Evolutionary conservation across 2,113 vertebrate species (phyloP).

Genomic region (Varanus komodoensis): DNA sequence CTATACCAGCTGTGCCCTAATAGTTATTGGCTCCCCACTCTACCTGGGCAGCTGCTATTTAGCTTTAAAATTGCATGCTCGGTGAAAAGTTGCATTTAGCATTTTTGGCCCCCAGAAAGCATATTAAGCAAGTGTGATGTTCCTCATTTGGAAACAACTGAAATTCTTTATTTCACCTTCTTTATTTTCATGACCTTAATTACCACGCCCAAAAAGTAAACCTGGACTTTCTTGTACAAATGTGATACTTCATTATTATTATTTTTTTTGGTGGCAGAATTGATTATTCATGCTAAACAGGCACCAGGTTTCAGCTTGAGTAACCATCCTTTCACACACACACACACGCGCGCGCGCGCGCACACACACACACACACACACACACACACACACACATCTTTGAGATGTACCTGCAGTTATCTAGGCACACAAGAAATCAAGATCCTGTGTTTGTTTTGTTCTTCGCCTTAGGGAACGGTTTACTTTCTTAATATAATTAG

Average conservation of each 20-base stretch:
- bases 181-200: neutral
- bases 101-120: neutral
- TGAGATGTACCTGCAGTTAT: constrained; percentile 6
- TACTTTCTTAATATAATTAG: constrained; percentile 59
- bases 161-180: neutral
- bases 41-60: neutral
- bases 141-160: constrained; percentile 56
- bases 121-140: constrained; percentile 36
- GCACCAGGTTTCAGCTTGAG: constrained; percentile 33
- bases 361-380: too few species aligned
- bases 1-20: neutral
- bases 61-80: neutral
- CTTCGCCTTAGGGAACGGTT: constrained; percentile 52
- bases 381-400: too few species aligned
- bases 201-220: neutral
- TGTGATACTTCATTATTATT: neutral
- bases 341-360: too few species aligned
- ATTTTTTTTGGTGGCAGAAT: neutral
- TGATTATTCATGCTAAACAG: constrained; percentile 40
- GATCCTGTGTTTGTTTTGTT: constrained; percentile 31
- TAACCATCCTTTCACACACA: neutral
- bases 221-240: neutral
- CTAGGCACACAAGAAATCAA: constrained; percentile 49
- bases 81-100: neutral
- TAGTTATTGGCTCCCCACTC: too few species aligned